A percentile compares a stretch with the other conserved stretches of the same genome.
Evolutionary conservation across 2,888 invertebrate genomes (phyloP).

Genomic region (Cheilosia scutellata): DNA sequence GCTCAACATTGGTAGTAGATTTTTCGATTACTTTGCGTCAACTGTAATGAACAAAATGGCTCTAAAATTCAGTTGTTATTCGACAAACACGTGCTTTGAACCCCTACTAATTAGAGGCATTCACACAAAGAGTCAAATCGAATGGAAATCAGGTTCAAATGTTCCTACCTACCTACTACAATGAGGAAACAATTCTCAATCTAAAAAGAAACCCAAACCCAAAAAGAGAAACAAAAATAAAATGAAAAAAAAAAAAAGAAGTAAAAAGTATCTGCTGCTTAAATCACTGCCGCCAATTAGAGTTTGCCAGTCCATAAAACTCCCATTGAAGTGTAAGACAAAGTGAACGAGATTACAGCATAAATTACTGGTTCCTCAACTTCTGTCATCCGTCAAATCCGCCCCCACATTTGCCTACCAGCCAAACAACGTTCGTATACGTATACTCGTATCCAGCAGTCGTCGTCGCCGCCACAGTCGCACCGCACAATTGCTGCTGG

Average conservation of each 20-base stretch:
- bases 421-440: slow-evolving; percentile 32
- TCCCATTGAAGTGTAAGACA: slow-evolving; percentile 76
- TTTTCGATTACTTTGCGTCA: background rate
- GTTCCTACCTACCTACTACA: slow-evolving; percentile 3
- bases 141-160: slow-evolving; percentile 23
- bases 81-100: background rate
- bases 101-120: background rate
- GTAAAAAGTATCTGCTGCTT: slow-evolving; percentile 60
- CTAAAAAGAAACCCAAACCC: slow-evolving; percentile 6
- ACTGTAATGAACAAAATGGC: background rate
- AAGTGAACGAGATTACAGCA: slow-evolving; percentile 76
- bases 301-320: slow-evolving; percentile 76
- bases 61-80: background rate
- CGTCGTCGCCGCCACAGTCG: slow-evolving; percentile 21
- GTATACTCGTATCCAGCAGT: background rate
- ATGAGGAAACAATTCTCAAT: slow-evolving; percentile 20
- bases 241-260: slow-evolving; percentile 1
- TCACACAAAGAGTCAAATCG: background rate
- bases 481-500: slow-evolving; percentile 42
- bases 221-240: slow-evolving; percentile 13
- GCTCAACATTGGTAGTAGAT: background rate
- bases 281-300: slow-evolving; percentile 76
- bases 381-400: slow-evolving; percentile 76
- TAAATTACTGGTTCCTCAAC: slow-evolving; percentile 76
- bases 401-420: slow-evolving; percentile 72